Conservation (phyloP, 1,140 invertebrate genomes). For the Drosophila guanche region DNA sequence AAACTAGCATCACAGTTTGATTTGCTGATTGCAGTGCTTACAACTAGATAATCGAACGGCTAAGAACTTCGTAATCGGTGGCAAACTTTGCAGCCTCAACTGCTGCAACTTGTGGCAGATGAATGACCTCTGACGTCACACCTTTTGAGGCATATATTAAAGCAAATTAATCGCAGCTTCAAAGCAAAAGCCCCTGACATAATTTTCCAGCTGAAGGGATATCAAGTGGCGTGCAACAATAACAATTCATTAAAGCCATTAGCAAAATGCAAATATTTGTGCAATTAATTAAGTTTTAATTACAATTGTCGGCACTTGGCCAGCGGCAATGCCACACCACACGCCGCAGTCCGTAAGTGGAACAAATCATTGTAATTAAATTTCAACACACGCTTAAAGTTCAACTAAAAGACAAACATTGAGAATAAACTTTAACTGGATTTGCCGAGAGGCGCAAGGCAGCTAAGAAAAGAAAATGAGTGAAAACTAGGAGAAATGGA, state of each 20-base stretch:
- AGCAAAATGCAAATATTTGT: constrained; percentile 69
- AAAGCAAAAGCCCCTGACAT: constrained; percentile 13
- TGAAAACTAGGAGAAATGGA: constrained; percentile 43
- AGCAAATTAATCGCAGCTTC: neutral
- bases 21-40: no score
- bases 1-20: no score
- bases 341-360: constrained; percentile 1
- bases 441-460: constrained; percentile 45
- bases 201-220: constrained; percentile 49
- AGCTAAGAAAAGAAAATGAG: constrained; percentile 32
- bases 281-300: constrained; percentile 69
- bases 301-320: constrained; percentile 51
- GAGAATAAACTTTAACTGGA: constrained; percentile 56
- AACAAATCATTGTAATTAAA: constrained; percentile 49
- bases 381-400: constrained; percentile 26
- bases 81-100: no score
- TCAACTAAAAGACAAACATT: constrained; percentile 10
- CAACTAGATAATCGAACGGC: no score
- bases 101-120: neutral
- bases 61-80: no score
- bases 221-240: constrained; percentile 55
- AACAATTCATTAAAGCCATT: constrained; percentile 72
- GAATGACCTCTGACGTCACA: no score
- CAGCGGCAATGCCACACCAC: constrained; percentile 10
- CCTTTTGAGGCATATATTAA: neutral